These are phyloP conservation scores for Macrophya annulata DNA, from an alignment of 2,888 invertebrate species.

Conservation along the genomic window DNA sequence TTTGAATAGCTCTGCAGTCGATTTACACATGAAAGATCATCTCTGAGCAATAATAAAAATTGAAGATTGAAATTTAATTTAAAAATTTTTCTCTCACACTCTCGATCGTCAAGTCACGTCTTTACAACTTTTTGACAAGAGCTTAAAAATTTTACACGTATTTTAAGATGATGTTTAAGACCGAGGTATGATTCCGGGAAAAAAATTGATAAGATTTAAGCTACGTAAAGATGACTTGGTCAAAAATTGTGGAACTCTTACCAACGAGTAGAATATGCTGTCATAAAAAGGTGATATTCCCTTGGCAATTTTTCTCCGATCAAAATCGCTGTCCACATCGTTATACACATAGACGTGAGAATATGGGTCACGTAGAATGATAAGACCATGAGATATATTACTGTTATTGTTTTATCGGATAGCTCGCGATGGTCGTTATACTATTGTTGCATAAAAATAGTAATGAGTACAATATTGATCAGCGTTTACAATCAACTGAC, in stretches of 20 bases:
- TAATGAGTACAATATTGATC: not conserved
- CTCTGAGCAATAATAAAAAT: not conserved
- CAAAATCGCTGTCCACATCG: not conserved
- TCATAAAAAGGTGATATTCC: not conserved
- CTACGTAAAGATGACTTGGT: not conserved
- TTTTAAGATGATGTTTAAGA: not conserved
- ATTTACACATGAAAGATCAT: not conserved
- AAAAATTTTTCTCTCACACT: not conserved
- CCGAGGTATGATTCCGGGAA: not conserved
- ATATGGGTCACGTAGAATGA: not conserved
- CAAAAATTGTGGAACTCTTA: not conserved
- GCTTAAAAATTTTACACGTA: not conserved
- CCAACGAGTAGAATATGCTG: not conserved
- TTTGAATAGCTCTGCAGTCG: not conserved
- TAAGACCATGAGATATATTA: not conserved
- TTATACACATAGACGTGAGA: not conserved
- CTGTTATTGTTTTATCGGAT: not conserved
- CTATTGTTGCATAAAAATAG: not conserved
- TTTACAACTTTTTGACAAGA: not conserved
- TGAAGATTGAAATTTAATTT: not conserved
- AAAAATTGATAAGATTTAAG: not conserved
- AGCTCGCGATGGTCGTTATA: not conserved
- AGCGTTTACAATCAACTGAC: conserved; percentile 7
- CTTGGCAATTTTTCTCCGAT: not conserved
- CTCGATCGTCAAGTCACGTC: no score